phyloP scores from a whole-genome alignment of 2,888 invertebrate species.

The Pandemis cinnamomeana region DNA sequence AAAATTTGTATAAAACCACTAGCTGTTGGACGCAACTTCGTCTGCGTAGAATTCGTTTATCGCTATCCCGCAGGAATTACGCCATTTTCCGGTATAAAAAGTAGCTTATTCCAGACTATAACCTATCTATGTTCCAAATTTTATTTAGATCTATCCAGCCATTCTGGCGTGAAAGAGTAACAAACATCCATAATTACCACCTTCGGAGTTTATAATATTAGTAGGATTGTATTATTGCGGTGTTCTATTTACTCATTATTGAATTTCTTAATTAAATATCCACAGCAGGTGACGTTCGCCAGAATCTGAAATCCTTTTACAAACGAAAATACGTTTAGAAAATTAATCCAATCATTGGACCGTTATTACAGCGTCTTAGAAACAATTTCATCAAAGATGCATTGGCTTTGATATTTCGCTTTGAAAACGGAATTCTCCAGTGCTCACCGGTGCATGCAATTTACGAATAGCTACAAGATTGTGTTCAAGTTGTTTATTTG shows the following conservation, averaged over 20 bases:
- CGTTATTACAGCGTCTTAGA: conserved; percentile 27
- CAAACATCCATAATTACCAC: no score
- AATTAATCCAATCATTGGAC: conserved; percentile 38
- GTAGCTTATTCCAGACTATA: no score
- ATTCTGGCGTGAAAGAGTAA: no score
- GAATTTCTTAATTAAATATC: conserved; percentile 5
- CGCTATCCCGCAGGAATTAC: no score
- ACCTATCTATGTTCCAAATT: no score
- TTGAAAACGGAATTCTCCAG: conserved; percentile 25
- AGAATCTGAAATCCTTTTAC: background rate
- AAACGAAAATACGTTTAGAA: conserved; percentile 21
- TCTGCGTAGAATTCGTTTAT: no score
- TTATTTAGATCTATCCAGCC: no score
- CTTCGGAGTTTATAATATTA: no score
- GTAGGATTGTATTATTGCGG: background rate
- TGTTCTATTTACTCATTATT: background rate
- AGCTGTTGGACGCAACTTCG: no score
- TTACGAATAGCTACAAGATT: conserved; percentile 2
- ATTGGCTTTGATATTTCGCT: conserved; percentile 40
- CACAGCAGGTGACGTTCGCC: conserved; percentile 13
- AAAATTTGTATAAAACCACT: no score
- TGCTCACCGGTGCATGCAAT: conserved; percentile 31
- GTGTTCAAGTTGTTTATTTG: conserved; percentile 3
- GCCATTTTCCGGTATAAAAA: no score
- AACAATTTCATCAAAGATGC: conserved; percentile 39